A percentile compares a stretch with the other conserved stretches of the same genome.
Conservation (phyloP, 2,797 vertebrate genomes). For the Gymnothorax javanicus region DNA sequence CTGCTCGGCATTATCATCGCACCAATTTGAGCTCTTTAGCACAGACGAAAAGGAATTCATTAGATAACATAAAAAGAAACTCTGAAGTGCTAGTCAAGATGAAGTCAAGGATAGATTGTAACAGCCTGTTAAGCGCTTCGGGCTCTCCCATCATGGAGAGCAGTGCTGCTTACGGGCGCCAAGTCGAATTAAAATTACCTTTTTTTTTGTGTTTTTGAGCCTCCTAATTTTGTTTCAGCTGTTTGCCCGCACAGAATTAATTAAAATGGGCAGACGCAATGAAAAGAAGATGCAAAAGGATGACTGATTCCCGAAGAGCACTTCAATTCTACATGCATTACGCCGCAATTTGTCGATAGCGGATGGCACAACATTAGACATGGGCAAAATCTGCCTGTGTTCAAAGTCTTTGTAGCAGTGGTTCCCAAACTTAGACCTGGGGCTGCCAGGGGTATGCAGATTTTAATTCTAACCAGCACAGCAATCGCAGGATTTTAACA, state of each 20-base stretch:
- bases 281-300: slow-evolving; percentile 14
- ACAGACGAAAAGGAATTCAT: not conserved
- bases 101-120: slow-evolving; percentile 68
- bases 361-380: not conserved
- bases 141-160: slow-evolving; percentile 64
- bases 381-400: not conserved
- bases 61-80: slow-evolving; percentile 40
- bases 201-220: slow-evolving; percentile 51
- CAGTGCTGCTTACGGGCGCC: slow-evolving; percentile 66
- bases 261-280: slow-evolving; percentile 18
- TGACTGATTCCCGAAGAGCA: not conserved
- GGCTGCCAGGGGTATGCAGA: too few relatives aligned
- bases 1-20: not conserved
- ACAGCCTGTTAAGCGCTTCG: slow-evolving; percentile 75
- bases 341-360: not conserved
- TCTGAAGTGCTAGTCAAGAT: slow-evolving; percentile 33
- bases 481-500: too few relatives aligned
- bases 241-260: slow-evolving; percentile 44
- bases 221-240: slow-evolving; percentile 57
- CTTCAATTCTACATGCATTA: slow-evolving; percentile 20
- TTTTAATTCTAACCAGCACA: too few relatives aligned
- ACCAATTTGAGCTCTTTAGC: not conserved
- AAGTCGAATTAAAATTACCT: slow-evolving; percentile 60
- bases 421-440: too few relatives aligned
- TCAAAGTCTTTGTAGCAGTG: not conserved